A percentile compares a stretch with the other conserved stretches of the same genome.
Evolutionary conservation across 2,888 invertebrate genomes (phyloP).

Genomic region (Beris morrisii): DNA sequence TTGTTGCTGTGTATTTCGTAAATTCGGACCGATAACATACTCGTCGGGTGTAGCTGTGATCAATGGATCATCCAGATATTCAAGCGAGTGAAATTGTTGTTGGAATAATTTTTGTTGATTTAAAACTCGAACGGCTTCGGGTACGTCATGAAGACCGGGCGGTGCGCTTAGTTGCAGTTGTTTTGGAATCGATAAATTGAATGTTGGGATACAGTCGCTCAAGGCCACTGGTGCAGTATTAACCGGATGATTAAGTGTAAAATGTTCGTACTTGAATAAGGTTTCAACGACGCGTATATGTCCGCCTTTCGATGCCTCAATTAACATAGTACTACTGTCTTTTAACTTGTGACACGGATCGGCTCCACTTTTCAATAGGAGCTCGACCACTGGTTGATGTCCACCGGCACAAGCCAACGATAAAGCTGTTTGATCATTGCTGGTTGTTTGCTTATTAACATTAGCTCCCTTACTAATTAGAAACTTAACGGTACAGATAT

Average conservation of each 20-base stretch:
- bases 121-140: conserved; percentile 62
- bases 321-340: conserved; percentile 98
- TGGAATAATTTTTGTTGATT: conserved; percentile 58
- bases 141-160: conserved; percentile 62
- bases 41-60: conserved; percentile 48
- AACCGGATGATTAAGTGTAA: conserved; percentile 67
- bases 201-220: conserved; percentile 44
- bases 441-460: conserved; percentile 85
- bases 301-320: conserved; percentile 97
- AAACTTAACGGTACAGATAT: conserved; percentile 94
- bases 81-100: conserved; percentile 47
- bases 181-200: conserved; percentile 53
- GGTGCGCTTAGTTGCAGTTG: conserved; percentile 56
- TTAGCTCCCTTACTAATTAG: conserved; percentile 85
- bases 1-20: conserved; percentile 43
- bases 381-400: conserved; percentile 89
- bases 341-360: conserved; percentile 96
- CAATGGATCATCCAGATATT: conserved; percentile 51
- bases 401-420: conserved; percentile 97
- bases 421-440: conserved; percentile 96
- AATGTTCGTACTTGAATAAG: conserved; percentile 90
- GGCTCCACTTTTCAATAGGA: conserved; percentile 86
- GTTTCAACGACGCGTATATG: conserved; percentile 95
- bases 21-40: conserved; percentile 53
- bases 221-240: conserved; percentile 49